These are phyloP conservation scores for Ellobium chinense DNA, from an alignment of 2,888 invertebrate species.

Conservation along the genomic window DNA sequence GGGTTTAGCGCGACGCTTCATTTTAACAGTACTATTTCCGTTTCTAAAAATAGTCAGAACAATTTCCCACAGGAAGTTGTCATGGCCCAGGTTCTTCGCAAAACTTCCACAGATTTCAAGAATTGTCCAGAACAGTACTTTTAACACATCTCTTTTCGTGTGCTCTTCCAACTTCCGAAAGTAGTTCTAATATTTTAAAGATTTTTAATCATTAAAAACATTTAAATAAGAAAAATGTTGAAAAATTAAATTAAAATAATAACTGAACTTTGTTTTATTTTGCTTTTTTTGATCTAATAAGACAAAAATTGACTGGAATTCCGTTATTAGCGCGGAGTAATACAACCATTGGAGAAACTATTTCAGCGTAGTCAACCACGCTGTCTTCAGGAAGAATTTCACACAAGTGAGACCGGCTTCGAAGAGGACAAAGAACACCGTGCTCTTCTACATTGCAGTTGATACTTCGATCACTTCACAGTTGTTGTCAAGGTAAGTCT, in stretches of 20 bases:
- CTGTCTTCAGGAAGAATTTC: neutral
- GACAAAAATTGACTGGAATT: too few species aligned
- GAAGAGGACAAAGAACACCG: neutral
- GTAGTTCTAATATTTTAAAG: neutral
- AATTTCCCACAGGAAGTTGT: slow-evolving; percentile 14
- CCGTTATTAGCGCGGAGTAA: slow-evolving; percentile 24
- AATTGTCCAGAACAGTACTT: slow-evolving; percentile 16
- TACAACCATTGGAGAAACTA: neutral
- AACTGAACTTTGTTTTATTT: too few species aligned
- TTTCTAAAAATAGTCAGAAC: slow-evolving; percentile 23
- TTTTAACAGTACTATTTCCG: too few species aligned
- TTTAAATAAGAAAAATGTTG: too few species aligned
- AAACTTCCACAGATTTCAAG: slow-evolving; percentile 9
- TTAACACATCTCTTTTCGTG: neutral
- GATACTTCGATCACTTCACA: too few species aligned
- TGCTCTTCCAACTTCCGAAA: slow-evolving; percentile 32
- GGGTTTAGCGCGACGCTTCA: too few species aligned
- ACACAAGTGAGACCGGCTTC: neutral
- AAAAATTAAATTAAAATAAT: too few species aligned
- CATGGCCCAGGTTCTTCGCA: neutral
- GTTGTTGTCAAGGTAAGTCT: too few species aligned
- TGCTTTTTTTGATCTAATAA: too few species aligned
- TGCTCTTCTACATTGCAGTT: too few species aligned
- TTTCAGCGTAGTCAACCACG: slow-evolving; percentile 28
- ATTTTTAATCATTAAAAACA: neutral